Evolutionary conservation across 2,797 vertebrate species (phyloP).

Genomic region (Nasua narica): DNA sequence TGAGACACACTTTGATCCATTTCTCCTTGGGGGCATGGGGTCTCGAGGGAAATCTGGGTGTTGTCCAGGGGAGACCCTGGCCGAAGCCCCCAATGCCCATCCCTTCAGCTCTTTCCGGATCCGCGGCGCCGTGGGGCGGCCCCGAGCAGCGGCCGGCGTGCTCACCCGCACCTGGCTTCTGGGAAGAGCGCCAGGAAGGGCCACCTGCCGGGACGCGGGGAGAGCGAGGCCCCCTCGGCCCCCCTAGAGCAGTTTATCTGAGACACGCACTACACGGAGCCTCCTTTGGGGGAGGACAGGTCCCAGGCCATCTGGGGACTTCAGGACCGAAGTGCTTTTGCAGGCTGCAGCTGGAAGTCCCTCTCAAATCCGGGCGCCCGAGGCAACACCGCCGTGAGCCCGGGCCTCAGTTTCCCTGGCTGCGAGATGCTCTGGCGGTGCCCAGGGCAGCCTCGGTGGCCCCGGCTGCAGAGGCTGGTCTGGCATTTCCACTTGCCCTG

Average conservation of each 20-base stretch:
- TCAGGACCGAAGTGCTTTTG: neutral
- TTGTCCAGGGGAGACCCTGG: rapidly evolving
- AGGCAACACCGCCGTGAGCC: neutral
- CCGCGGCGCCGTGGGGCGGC: rapidly evolving
- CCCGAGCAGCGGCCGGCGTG: rapidly evolving
- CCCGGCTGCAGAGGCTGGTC: neutral
- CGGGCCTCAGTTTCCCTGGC: neutral
- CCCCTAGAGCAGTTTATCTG: neutral
- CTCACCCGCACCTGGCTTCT: neutral
- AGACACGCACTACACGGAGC: neutral
- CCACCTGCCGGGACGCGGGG: rapidly evolving
- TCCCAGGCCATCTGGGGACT: neutral
- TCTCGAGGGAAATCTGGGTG: neutral
- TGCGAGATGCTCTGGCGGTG: neutral
- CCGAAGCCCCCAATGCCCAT: neutral
- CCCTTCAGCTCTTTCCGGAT: neutral
- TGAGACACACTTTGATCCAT: neutral
- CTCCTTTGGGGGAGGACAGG: neutral
- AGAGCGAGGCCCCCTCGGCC: neutral
- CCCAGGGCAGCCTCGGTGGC: too few relatives aligned
- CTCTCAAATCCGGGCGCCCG: neutral
- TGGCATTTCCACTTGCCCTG: neutral
- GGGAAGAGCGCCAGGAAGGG: neutral
- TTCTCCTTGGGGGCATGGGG: neutral
- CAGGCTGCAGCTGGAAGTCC: neutral